phyloP scores from a whole-genome alignment of 2,797 vertebrate genomes.

The Darevskia nairensis region DNA sequence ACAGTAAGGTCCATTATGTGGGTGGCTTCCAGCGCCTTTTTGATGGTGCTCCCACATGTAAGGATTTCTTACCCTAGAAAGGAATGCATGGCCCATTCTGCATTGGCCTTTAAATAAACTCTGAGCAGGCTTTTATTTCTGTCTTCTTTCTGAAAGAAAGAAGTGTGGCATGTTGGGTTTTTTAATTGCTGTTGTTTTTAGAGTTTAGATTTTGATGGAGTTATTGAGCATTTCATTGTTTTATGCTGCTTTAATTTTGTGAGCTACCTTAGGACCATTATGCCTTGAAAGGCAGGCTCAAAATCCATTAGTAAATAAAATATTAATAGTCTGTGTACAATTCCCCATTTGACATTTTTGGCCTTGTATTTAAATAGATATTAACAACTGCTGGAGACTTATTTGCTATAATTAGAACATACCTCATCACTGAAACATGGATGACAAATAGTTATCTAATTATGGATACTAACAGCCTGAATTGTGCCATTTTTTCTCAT shows the following conservation, averaged over 20 bases:
- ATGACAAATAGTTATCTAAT: not conserved
- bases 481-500: not conserved
- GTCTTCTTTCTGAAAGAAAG: no score
- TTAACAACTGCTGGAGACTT: not conserved
- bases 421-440: not conserved
- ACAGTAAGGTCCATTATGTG: no score
- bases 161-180: no score
- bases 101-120: no score
- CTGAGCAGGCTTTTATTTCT: no score
- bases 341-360: slow-evolving; percentile 7
- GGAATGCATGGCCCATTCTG: no score
- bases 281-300: not conserved
- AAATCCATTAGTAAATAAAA: not conserved
- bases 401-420: not conserved
- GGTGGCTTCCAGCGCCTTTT: no score
- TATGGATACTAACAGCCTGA: not conserved
- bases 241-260: not conserved
- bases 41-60: no score
- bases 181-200: no score
- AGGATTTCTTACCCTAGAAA: no score
- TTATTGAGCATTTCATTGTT: no score
- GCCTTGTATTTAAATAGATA: slow-evolving; percentile 22
- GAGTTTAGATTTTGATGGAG: no score
- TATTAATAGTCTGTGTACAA: not conserved
- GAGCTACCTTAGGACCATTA: not conserved